Conservation (phyloP, 2,888 invertebrate species). For the Lasius fuliginosus region DNA sequence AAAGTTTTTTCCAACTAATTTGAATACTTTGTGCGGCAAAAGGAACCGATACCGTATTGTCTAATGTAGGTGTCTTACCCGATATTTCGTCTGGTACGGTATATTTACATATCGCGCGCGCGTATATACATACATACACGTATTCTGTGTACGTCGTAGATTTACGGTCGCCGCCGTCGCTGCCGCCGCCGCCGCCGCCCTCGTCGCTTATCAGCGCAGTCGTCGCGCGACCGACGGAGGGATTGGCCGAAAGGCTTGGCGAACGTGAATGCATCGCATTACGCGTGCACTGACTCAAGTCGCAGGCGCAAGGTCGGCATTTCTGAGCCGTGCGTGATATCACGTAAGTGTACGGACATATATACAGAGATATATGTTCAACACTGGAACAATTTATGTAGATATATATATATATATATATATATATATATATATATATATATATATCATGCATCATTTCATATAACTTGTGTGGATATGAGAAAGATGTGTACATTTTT, state of each 20-base stretch:
- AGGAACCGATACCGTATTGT: not conserved
- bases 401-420: not conserved
- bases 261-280: conserved; percentile 78
- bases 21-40: not conserved
- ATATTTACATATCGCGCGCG: conserved; percentile 23
- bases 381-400: not conserved
- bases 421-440: not conserved
- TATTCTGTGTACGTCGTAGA: conserved; percentile 30
- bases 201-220: conserved; percentile 68
- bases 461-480: not conserved
- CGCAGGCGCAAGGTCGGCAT: conserved; percentile 77
- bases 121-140: conserved; percentile 32
- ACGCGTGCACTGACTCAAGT: conserved; percentile 78
- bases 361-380: not conserved
- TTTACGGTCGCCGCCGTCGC: conserved; percentile 29
- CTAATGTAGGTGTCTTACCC: conserved; percentile 12
- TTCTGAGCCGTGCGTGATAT: conserved; percentile 78
- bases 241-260: conserved; percentile 78
- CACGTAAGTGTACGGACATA: conserved; percentile 69
- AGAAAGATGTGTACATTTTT: not conserved
- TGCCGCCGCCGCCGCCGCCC: conserved; percentile 3
- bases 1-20: not conserved
- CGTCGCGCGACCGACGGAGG: conserved; percentile 64
- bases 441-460: not conserved
- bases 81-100: conserved; percentile 12